Evolutionary conservation across 1,140 invertebrate species (phyloP), one percentile per base, ranked within the genome.

Genomic region (Diuraphis noxia): DNA sequence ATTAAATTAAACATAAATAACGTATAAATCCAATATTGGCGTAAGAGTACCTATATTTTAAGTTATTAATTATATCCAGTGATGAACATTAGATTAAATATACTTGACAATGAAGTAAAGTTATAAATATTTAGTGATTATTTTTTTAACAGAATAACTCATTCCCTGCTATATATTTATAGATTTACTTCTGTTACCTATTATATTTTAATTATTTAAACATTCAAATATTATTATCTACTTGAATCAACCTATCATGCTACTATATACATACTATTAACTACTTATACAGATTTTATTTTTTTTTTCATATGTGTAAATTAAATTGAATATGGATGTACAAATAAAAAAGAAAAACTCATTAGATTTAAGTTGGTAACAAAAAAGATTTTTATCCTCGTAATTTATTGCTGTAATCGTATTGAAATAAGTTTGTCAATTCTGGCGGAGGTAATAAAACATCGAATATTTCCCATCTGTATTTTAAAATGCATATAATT

Each of bases 351-450:
- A 25, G 10, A 63, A 63, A 30, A 63, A 63, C 56, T n/a, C 38
- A 2, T 86, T 49, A 19, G 19, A 36, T 49, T 86, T 9, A 49
- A 49, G 19, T 52, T 30, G 40, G 41, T 38, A 17, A n/a, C 10
- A 85, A 85, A 46, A 34, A 49, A 46, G 1, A 86, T 86, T 49
- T 49, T 36, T 86, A 86, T 38, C 38, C 5, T 30, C 19, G 34
- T 86, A 86, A 49, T 49, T 43, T 85, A 43, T 43, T 43, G 17
- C 40, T 41, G 30, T 85, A n/a, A 43, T n/a, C 82, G 40, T 43
- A 43, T 85, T 85, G 41, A 21, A 85, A 49, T 49, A 86, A 23
- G 43, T 86, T 86, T 86, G 41, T 49, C 34, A 86, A 86, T 49
- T 19, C 43, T 43, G 43, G 43, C 13, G 85, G 23, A 86, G 21